Conservation (phyloP, 2,797 vertebrate genomes). For the Dryobates pubescens region DNA sequence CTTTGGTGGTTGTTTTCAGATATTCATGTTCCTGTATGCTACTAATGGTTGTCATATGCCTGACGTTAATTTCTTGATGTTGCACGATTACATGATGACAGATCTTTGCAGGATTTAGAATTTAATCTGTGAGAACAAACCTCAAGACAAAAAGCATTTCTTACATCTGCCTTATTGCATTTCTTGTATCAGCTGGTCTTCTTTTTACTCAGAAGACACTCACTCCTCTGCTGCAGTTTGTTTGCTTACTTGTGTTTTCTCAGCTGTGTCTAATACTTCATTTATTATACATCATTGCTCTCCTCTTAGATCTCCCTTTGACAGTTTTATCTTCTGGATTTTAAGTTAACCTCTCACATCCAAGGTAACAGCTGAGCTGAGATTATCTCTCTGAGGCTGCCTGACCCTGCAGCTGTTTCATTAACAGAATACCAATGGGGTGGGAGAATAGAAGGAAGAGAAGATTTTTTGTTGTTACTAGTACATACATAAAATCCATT, state of each 20-base stretch:
- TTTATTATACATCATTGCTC: background rate
- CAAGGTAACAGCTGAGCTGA: background rate
- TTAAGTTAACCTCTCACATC: background rate
- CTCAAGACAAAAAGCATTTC: background rate
- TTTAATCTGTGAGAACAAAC: background rate
- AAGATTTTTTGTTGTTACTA: background rate
- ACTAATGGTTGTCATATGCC: background rate
- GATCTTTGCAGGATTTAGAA: background rate
- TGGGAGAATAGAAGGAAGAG: background rate
- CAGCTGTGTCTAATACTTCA: background rate
- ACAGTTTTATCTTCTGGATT: background rate
- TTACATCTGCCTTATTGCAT: background rate
- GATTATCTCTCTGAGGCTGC: background rate
- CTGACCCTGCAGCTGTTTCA: background rate
- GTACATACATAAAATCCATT: background rate
- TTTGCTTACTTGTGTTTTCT: background rate
- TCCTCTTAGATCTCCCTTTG: background rate
- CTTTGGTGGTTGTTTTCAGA: background rate
- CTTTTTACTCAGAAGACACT: background rate
- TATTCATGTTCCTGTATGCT: background rate
- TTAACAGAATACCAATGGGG: background rate
- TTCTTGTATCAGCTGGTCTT: background rate
- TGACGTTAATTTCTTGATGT: background rate
- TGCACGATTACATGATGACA: background rate
- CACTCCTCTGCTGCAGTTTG: fast-evolving